Evolutionary conservation across 2,797 vertebrate genomes (phyloP).

Genomic region (Pantherophis vulpinus): DNA sequence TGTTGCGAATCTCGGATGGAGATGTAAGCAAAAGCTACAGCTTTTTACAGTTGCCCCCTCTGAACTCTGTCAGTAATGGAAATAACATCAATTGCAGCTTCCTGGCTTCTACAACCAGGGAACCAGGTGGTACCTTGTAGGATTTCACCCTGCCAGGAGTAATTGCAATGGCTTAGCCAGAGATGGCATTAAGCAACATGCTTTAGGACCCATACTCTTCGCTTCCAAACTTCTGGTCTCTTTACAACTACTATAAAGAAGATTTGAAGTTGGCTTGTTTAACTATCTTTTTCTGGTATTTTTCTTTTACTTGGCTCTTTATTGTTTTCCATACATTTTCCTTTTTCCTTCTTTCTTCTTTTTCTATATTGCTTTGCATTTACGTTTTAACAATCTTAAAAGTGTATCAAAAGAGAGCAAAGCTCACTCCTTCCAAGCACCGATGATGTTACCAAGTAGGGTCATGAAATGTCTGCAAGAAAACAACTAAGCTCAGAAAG

Average conservation of each 20-base stretch:
- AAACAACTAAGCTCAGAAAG: too few species aligned
- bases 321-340: neutral
- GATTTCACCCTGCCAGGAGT: neutral
- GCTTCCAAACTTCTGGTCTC: neutral
- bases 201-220: neutral
- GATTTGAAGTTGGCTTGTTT: neutral
- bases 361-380: neutral
- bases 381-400: neutral
- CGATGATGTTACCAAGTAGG: neutral
- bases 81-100: neutral
- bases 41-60: neutral
- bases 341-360: neutral
- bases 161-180: neutral
- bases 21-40: neutral
- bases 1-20: neutral
- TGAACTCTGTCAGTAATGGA: neutral
- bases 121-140: neutral
- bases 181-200: neutral
- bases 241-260: neutral
- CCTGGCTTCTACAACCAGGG: neutral
- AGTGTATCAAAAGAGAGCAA: neutral
- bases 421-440: neutral
- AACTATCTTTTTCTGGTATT: neutral
- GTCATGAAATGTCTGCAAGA: neutral
- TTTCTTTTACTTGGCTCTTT: neutral